Conservation (phyloP, 2,113 vertebrate genomes). For the Xiphophorus couchianus region DNA sequence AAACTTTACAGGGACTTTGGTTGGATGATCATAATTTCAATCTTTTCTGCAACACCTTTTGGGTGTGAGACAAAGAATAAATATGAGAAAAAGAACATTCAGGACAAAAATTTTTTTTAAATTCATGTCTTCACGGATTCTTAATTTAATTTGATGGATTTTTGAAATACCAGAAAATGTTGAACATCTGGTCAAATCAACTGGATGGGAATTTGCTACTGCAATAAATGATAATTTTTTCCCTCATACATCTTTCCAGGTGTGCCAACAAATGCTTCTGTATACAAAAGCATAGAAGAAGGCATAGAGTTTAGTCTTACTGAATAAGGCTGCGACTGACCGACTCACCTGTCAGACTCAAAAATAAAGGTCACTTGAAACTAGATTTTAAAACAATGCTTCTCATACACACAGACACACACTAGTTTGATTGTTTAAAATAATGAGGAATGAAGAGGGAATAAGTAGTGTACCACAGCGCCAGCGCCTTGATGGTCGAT, state of each 20-base stretch:
- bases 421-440: slow-evolving; percentile 1
- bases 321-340: slow-evolving; percentile 61
- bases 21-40: too few species aligned
- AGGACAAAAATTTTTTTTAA: too few species aligned
- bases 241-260: background rate
- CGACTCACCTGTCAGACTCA: slow-evolving; percentile 35
- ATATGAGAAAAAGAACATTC: too few species aligned
- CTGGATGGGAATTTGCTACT: too few species aligned
- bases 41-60: too few species aligned
- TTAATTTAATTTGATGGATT: background rate
- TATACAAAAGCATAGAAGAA: slow-evolving; percentile 27
- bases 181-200: background rate
- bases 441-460: slow-evolving; percentile 1
- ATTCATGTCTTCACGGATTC: too few species aligned
- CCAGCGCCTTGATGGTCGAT: slow-evolving; percentile 62
- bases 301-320: slow-evolving; percentile 59
- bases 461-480: slow-evolving; percentile 39
- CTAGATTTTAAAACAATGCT: slow-evolving; percentile 29
- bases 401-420: background rate
- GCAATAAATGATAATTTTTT: too few species aligned
- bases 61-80: too few species aligned
- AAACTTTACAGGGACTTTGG: too few species aligned
- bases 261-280: background rate
- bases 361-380: slow-evolving; percentile 66
- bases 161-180: background rate